Conservation (phyloP, 2,113 vertebrate species). For the Phyllopteryx taeniolatus region DNA sequence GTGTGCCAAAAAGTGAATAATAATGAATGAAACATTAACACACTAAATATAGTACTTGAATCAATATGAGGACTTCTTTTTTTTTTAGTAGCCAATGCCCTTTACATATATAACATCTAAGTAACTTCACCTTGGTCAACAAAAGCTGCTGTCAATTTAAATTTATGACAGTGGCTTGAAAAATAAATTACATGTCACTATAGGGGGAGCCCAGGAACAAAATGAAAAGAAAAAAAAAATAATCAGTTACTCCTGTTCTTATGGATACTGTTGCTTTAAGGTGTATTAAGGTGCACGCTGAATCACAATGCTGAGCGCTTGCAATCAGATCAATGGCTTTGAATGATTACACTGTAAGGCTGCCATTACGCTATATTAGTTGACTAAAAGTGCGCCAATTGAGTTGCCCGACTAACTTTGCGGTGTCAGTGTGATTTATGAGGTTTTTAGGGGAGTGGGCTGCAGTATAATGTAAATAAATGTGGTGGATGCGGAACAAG, state of each 20-base stretch:
- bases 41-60: too few relatives aligned
- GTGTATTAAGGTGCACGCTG: conserved; percentile 9
- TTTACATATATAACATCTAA: background rate
- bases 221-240: background rate
- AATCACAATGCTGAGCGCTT: conserved; percentile 42
- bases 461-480: conserved; percentile 59
- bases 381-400: conserved; percentile 47
- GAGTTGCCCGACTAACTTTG: conserved; percentile 45
- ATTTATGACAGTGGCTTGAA: background rate
- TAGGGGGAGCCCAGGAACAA: background rate
- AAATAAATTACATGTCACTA: background rate
- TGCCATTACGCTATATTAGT: conserved; percentile 49
- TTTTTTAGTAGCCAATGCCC: background rate
- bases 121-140: background rate
- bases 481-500: conserved; percentile 26
- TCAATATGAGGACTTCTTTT: background rate
- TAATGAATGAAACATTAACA: too few relatives aligned
- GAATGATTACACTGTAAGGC: conserved; percentile 49
- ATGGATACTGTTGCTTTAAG: background rate
- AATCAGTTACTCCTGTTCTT: background rate
- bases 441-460: conserved; percentile 44
- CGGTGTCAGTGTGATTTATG: conserved; percentile 61
- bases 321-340: conserved; percentile 62
- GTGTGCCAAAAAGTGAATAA: too few relatives aligned
- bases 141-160: background rate